Percentiles rank a stretch among this genome's conserved stretches.
phyloP scores from a whole-genome alignment of 1,140 invertebrate genomes.

The Bombyx mandarina region DNA sequence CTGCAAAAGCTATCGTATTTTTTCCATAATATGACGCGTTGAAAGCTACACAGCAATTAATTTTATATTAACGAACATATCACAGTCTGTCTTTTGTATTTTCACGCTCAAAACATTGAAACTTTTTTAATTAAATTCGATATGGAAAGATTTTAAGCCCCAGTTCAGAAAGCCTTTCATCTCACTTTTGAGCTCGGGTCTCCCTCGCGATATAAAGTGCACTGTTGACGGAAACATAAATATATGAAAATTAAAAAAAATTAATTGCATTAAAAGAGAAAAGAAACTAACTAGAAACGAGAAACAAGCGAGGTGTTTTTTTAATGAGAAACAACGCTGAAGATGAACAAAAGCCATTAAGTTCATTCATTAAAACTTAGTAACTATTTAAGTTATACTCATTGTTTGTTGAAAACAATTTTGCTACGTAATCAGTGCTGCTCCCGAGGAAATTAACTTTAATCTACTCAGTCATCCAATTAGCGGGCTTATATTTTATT shows the following conservation, averaged over 20 bases:
- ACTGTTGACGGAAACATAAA: too few species aligned
- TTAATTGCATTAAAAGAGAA: not conserved
- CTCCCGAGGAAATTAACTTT: slow-evolving; percentile 13
- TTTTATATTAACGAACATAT: too few species aligned
- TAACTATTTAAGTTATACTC: slow-evolving; percentile 17
- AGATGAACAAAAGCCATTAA: slow-evolving; percentile 12
- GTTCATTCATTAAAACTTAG: slow-evolving; percentile 20
- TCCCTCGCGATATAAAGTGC: too few species aligned
- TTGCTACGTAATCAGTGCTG: slow-evolving; percentile 15
- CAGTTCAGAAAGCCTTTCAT: too few species aligned
- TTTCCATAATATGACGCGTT: too few species aligned
- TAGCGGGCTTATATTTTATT: slow-evolving; percentile 1
- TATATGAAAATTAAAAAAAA: not conserved
- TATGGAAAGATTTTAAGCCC: too few species aligned
- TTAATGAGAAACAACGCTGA: slow-evolving; percentile 13
- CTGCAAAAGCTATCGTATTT: too few species aligned
- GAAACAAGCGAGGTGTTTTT: slow-evolving; percentile 7
- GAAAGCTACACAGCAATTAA: too few species aligned
- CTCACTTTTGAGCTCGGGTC: too few species aligned
- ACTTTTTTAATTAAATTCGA: too few species aligned
- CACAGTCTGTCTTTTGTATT: too few species aligned
- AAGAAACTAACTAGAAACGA: not conserved
- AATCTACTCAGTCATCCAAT: slow-evolving; percentile 12
- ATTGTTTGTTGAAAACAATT: slow-evolving; percentile 12
- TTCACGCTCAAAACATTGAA: too few species aligned